Evolutionary conservation across 1,140 invertebrate genomes (phyloP).

Genomic region (Plectus sambesii): DNA sequence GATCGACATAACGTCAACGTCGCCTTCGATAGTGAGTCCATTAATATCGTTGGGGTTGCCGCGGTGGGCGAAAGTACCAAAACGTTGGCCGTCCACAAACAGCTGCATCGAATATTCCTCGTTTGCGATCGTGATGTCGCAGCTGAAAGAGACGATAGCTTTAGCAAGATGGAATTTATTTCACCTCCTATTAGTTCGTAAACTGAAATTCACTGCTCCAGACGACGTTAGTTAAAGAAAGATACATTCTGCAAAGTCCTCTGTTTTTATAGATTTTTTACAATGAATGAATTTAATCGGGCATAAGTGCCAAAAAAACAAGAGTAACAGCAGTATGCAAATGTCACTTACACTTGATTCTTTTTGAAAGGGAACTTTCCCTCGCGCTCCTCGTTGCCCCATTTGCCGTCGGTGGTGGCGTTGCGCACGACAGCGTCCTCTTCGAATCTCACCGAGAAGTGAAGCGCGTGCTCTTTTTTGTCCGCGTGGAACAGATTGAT

Average conservation of each 20-base stretch:
- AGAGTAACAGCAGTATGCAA: too few relatives aligned
- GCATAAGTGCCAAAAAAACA: too few relatives aligned
- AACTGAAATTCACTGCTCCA: too few relatives aligned
- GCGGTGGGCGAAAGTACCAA: slow-evolving; percentile 22
- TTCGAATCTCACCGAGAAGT: slow-evolving; percentile 42
- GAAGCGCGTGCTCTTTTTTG: slow-evolving; percentile 36
- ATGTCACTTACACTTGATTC: slow-evolving; percentile 38
- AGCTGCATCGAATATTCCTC: slow-evolving; percentile 30
- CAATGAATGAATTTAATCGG: too few relatives aligned
- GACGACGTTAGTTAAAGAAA: too few relatives aligned
- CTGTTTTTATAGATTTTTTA: too few relatives aligned
- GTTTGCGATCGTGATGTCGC: slow-evolving; percentile 43
- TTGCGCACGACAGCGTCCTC: slow-evolving; percentile 43
- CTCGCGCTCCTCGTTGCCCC: slow-evolving; percentile 43
- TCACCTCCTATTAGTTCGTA: too few relatives aligned
- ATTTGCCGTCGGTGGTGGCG: slow-evolving; percentile 32
- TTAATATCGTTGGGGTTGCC: slow-evolving; percentile 25
- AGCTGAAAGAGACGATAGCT: too few relatives aligned
- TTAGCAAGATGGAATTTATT: too few relatives aligned
- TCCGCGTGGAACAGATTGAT: slow-evolving; percentile 41
- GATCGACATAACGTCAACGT: slow-evolving; percentile 28
- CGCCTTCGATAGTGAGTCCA: slow-evolving; percentile 28
- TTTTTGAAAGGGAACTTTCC: slow-evolving; percentile 37
- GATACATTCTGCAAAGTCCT: too few relatives aligned
- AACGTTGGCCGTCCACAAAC: slow-evolving; percentile 25